Evolutionary conservation across 2,797 vertebrate genomes (phyloP), one percentile per base, ranked within the genome.

Genomic region (Protosalanx chinensis): DNA sequence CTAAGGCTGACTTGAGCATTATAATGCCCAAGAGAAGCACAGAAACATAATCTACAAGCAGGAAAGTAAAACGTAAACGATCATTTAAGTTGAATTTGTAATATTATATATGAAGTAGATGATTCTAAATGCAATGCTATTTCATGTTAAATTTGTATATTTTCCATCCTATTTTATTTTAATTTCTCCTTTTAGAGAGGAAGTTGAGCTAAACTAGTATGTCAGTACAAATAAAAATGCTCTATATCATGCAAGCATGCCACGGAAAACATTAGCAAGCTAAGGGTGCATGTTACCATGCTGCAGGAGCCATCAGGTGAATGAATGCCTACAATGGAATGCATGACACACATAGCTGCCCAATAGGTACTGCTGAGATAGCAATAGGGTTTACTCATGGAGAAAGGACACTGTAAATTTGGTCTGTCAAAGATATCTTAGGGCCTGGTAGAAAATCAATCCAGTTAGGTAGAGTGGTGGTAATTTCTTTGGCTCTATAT

Each of bases 401-500:
- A 71, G 60, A 33, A 56, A 71, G 69, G 27, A 41, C 69, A 33
- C 60, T 53, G 37, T 71, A 71, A 71, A 71, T 71, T 71, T 56
- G 53, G 18, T 27, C 46, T 71, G 69, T 71, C 59, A 71, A 46
- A 64, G 60, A 71, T 41, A 71, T 71, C 69, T 63, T 63, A 63
- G 60, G 23, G 41, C 3, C 69, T 20, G 41, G 16, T 27, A 32
- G 37, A 71, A 71, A 71, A 63, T 71, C 69, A 71, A 71, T 71
- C 41, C 59, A 53, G 29, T 70, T 70, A 61, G 58, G 8, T 63
- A 33, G 41, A 71, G 60, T 64, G 59, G 59, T 30, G 69, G 69
- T 71, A 64, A 71, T 64, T 71, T 64, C 69, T 63, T 71, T 71
- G 37, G 69, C 69, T 53, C 68, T 30, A 61, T 29, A 71, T 62